A percentile compares a stretch with the other conserved stretches of the same genome.
Conservation (phyloP, 2,797 vertebrate species). For the Dryobates pubescens region DNA sequence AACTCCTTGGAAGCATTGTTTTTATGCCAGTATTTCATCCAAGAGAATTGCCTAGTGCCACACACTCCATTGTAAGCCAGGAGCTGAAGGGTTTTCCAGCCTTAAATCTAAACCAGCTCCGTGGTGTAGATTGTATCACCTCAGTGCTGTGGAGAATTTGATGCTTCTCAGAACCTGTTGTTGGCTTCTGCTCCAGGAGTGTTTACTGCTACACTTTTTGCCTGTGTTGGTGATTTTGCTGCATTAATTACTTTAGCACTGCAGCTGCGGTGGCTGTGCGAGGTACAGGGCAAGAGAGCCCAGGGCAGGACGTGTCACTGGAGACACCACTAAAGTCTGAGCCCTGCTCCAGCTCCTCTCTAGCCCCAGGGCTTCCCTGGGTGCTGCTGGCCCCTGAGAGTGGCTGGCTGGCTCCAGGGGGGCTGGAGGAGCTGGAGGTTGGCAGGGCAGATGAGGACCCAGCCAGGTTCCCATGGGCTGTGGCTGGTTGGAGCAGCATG, state of each 20-base stretch:
- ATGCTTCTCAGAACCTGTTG: not conserved
- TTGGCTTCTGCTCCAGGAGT: not conserved
- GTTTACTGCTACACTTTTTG: not conserved
- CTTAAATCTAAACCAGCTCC: not conserved
- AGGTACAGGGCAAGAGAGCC: not conserved
- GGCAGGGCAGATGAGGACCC: not conserved
- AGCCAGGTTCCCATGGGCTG: not conserved
- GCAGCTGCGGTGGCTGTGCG: not conserved
- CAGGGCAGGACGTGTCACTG: accelerated
- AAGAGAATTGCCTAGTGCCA: not conserved
- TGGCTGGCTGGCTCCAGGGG: not conserved
- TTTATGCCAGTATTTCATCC: not conserved
- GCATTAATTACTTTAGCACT: accelerated
- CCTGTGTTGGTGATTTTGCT: not conserved
- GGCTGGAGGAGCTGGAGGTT: not conserved
- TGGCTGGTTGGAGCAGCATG: not conserved
- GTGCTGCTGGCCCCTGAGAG: not conserved
- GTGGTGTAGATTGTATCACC: not conserved
- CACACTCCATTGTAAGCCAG: not conserved
- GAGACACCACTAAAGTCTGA: not conserved
- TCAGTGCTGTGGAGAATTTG: not conserved
- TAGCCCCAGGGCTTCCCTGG: accelerated
- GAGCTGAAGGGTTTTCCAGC: not conserved
- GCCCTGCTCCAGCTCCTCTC: not conserved
- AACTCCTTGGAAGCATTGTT: not conserved